phyloP scores from a whole-genome alignment of 2,797 vertebrate genomes.

The Furcifer pardalis region DNA sequence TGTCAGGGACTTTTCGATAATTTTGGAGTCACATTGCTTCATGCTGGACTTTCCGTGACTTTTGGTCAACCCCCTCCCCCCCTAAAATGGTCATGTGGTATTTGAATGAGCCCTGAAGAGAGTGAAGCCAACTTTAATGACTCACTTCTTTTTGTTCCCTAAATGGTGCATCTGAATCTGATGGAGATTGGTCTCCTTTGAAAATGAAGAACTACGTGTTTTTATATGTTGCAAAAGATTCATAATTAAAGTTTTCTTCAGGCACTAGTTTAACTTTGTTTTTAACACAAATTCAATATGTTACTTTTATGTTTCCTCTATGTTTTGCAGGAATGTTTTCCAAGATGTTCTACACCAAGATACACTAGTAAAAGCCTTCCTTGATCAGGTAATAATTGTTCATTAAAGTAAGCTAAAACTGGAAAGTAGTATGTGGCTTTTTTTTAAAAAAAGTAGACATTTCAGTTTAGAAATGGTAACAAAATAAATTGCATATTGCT shows the following conservation, averaged over 20 bases:
- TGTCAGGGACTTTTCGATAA: no score
- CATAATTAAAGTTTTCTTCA: not conserved
- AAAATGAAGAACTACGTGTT: not conserved
- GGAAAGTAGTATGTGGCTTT: not conserved
- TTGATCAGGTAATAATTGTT: slow-evolving; percentile 88
- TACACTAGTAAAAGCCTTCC: slow-evolving; percentile 91
- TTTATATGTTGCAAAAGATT: slow-evolving; percentile 13
- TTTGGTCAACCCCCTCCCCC: no score
- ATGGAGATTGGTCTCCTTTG: no score
- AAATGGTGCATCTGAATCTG: no score
- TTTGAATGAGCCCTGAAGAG: no score
- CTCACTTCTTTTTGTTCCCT: no score
- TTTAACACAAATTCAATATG: not conserved
- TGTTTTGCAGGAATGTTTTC: slow-evolving; percentile 88
- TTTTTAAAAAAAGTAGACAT: no score
- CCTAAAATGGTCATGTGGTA: no score
- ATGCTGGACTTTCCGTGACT: no score
- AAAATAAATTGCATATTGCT: not conserved
- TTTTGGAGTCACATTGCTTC: no score
- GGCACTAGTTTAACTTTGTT: not conserved
- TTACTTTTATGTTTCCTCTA: not conserved
- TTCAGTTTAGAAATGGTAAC: no score
- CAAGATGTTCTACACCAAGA: slow-evolving; percentile 95
- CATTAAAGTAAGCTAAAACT: slow-evolving; percentile 21
- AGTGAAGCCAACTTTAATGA: not conserved